Conservation (phyloP, 1,140 invertebrate genomes). For the Microplitis mediator region DNA sequence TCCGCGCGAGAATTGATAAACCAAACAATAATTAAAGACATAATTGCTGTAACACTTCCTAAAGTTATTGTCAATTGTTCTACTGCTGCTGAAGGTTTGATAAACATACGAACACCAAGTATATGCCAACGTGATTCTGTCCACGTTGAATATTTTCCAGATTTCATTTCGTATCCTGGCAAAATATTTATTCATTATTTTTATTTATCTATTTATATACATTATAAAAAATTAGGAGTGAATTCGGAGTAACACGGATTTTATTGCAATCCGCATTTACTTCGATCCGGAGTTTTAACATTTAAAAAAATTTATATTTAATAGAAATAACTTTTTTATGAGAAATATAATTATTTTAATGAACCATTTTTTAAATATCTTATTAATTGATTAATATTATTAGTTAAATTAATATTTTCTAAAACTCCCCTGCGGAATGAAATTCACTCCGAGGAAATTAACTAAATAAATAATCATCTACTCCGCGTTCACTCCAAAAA, state of each 20-base stretch:
- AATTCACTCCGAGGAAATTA: too few species aligned
- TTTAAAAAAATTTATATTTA: too few species aligned
- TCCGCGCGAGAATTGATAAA: slow-evolving; percentile 71
- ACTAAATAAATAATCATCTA: too few species aligned
- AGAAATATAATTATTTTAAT: too few species aligned
- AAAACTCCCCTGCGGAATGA: too few species aligned
- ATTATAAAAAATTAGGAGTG: slow-evolving; percentile 5
- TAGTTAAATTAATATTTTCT: too few species aligned
- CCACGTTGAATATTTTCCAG: slow-evolving; percentile 85
- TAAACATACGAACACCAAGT: slow-evolving; percentile 79
- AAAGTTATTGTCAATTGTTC: slow-evolving; percentile 70
- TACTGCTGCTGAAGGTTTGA: slow-evolving; percentile 74
- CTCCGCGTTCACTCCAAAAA: too few species aligned
- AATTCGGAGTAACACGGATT: neutral
- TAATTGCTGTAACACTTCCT: slow-evolving; percentile 68
- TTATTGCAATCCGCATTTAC: too few species aligned
- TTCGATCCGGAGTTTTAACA: too few species aligned
- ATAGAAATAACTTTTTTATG: too few species aligned
- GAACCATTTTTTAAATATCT: too few species aligned
- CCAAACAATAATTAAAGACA: slow-evolving; percentile 73
- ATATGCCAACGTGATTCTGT: slow-evolving; percentile 86
- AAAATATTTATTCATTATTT: slow-evolving; percentile 25
- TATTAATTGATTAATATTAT: too few species aligned
- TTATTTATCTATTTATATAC: neutral
- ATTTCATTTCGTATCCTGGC: slow-evolving; percentile 80